Evolutionary conservation across 2,888 invertebrate species (phyloP).

Genomic region (Sclerodermus sp.): DNA sequence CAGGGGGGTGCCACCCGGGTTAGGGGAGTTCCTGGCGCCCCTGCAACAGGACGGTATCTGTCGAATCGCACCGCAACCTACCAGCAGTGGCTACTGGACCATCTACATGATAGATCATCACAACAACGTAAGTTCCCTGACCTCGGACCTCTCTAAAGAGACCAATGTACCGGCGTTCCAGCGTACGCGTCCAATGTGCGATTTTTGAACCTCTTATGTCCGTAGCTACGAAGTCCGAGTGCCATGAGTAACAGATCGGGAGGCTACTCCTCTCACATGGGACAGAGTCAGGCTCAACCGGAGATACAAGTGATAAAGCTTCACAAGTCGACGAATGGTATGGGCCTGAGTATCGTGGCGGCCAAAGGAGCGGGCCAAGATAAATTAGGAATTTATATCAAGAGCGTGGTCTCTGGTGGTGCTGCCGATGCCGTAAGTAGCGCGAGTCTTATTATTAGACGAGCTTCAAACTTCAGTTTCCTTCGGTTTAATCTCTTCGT

Average conservation of each 20-base stretch:
- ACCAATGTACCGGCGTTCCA: too few species aligned
- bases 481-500: slow-evolving; percentile 7
- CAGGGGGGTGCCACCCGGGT: slow-evolving; percentile 89
- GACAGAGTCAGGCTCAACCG: slow-evolving; percentile 62
- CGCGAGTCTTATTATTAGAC: too few species aligned
- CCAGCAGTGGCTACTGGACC: slow-evolving; percentile 92
- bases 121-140: slow-evolving; percentile 59
- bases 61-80: slow-evolving; percentile 86
- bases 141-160: too few species aligned
- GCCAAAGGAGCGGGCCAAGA: slow-evolving; percentile 86
- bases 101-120: slow-evolving; percentile 80
- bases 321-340: slow-evolving; percentile 92
- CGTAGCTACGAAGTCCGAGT: slow-evolving; percentile 67
- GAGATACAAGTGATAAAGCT: slow-evolving; percentile 84
- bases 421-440: slow-evolving; percentile 79
- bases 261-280: slow-evolving; percentile 50
- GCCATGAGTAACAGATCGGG: slow-evolving; percentile 66
- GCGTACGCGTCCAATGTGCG: too few species aligned
- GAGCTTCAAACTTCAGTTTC: slow-evolving; percentile 1
- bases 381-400: slow-evolving; percentile 95
- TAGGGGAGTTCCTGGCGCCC: slow-evolving; percentile 84
- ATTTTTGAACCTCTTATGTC: background rate
- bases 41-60: slow-evolving; percentile 85
- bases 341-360: slow-evolving; percentile 98
- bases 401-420: slow-evolving; percentile 94